Evolutionary conservation across 2,113 vertebrate genomes (phyloP), one percentile per base, ranked within the genome.

Genomic region (Clinocottus analis): DNA sequence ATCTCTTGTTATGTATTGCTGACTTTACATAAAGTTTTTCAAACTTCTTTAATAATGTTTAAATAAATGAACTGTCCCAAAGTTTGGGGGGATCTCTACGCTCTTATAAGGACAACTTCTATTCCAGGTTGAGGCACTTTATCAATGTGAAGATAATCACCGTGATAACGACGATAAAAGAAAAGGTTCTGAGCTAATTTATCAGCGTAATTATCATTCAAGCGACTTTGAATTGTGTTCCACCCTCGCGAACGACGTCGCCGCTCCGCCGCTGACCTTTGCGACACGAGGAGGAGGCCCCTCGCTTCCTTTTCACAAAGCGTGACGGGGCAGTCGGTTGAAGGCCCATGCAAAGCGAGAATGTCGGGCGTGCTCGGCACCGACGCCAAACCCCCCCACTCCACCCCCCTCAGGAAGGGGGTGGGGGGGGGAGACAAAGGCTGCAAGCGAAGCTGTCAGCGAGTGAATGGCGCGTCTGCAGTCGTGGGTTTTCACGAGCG

Each of bases 401-500:
- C 33, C 33, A 5, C 33, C 33, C 33, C 5, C 31, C 75, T 78
- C 70, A n/a, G n/a, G n/a, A n/a, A n/a, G n/a, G n/a, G n/a, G n/a
- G n/a, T n/a, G n/a, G n/a, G n/a, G n/a, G n/a, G 0, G 58, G 85
- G 76, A 68, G 39, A 60, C 76, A 79, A 39, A 78, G 78, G 81
- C 19, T n/a, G 47, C 66, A 4, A 77, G 69, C 76, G 79, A 49
- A 83, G 83, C 88, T 93, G 91, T 90, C 92, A 94, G 74, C 61
- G 71, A 90, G 76, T 89, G 90, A 92, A 71, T 64, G 75, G 74
- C 85, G 85, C 91, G 84, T 83, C 64, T 64, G 67, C 82, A 67
- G 74, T 65, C 68, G 85, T 86, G 91, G 91, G 75, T 88, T 94
- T 94, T 93, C 91, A 94, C 67, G 75, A 89, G 79, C 86, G 29